Evolutionary conservation across 2,888 invertebrate species (phyloP), one percentile per base, ranked within the genome.

Genomic region (Helicoverpa assulta): DNA sequence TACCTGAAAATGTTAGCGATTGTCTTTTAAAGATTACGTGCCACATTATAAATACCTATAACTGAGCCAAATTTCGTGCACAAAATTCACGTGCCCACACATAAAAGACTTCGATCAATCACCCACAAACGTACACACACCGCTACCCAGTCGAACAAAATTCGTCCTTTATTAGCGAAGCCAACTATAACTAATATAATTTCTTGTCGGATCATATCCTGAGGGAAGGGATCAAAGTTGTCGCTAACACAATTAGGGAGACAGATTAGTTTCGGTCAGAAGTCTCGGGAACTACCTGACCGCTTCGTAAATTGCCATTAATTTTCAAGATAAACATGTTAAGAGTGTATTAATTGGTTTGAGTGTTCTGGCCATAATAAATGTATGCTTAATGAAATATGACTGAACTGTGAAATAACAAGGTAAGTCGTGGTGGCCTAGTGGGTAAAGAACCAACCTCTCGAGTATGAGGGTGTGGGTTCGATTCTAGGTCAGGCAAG

Each of bases 141-240:
- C 21, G 19, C 40, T 47, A 79, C 70, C 70, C 57, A 65, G 65
- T 73, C 79, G 79, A 71, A 72, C 84, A 81, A 82, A 86, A 89
- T 86, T 90, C 86, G 84, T 86, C 88, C 89, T 90, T 91, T 92
- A 94, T 94, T 92, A 93, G 88, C 79, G 93, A 93, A 92, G 91
- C 94, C 93, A 94, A 94, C 93, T 94, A 94, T 91, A 91, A 90
- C 93, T 93, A 94, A 95, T 95, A 94, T 90, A 93, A 95, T 95
- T 93, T 91, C 92, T 90, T 91, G 92, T 91, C 89, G 90, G 94
- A 91, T 94, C 92, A 94, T 94, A 94, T 93, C 95, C 95, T 89
- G 86, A 76, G 94, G 94, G 95, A 92, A 86, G 90, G 94, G 94
- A 94, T 95, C 94, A 94, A 95, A 95, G 93, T 95, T 95, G 94